Conservation (phyloP, 2,113 vertebrate species). For the Apodemus sylvaticus region DNA sequence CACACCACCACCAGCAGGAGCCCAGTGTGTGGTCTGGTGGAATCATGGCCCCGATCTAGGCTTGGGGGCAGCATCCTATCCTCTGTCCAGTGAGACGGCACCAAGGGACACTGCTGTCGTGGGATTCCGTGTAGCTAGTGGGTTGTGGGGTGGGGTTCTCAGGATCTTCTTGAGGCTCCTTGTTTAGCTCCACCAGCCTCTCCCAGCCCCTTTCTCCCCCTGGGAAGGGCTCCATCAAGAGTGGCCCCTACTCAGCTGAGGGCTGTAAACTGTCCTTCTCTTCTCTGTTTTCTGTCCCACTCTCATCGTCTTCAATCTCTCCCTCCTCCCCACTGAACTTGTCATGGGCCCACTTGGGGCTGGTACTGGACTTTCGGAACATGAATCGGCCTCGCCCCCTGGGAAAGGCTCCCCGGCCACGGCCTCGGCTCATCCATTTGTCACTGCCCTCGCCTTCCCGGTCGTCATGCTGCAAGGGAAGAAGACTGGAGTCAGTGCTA, state of each 20-base stretch:
- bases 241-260: slow-evolving; percentile 82
- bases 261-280: slow-evolving; percentile 85
- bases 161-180: slow-evolving; percentile 68
- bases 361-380: slow-evolving; percentile 92
- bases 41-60: slow-evolving; percentile 67
- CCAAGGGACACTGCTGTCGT: slow-evolving; percentile 25
- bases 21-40: slow-evolving; percentile 69
- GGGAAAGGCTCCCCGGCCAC: slow-evolving; percentile 88
- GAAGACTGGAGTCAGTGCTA: background rate
- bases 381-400: slow-evolving; percentile 93
- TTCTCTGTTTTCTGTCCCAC: slow-evolving; percentile 89
- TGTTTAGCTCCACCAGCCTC: slow-evolving; percentile 75
- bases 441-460: slow-evolving; percentile 90
- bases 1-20: slow-evolving; percentile 74
- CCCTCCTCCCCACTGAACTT: slow-evolving; percentile 94
- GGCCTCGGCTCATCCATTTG: slow-evolving; percentile 89
- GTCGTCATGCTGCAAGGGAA: slow-evolving; percentile 91
- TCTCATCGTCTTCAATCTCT: slow-evolving; percentile 89
- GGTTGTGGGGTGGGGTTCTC: slow-evolving; percentile 24
- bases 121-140: slow-evolving; percentile 50
- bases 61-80: background rate
- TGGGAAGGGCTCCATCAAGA: slow-evolving; percentile 60
- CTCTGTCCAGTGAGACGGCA: slow-evolving; percentile 68
- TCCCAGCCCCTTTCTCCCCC: slow-evolving; percentile 69
- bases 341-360: slow-evolving; percentile 94